Evolutionary conservation across 1,140 invertebrate species (phyloP).

Genomic region (Adelges cooleyi): DNA sequence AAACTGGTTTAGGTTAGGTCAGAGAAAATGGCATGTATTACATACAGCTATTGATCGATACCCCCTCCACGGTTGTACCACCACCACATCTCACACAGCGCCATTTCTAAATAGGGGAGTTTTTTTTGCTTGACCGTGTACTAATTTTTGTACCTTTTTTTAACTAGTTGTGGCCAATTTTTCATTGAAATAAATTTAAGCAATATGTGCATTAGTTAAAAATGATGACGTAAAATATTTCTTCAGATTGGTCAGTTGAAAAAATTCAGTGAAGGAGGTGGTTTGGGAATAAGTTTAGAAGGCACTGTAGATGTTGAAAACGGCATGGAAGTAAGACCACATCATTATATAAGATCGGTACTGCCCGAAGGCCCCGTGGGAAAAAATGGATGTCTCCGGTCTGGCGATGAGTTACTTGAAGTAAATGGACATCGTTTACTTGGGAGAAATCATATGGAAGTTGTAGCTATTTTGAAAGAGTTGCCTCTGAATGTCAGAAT

Average conservation of each 20-base stretch:
- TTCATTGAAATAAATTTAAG: too few species aligned
- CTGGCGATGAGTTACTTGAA: constrained; percentile 81
- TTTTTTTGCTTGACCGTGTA: too few species aligned
- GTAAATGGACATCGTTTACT: constrained; percentile 87
- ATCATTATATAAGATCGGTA: constrained; percentile 71
- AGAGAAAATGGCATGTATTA: too few species aligned
- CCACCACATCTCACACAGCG: too few species aligned
- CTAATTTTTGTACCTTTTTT: too few species aligned
- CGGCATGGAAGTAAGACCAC: constrained; percentile 60
- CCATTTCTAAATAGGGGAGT: too few species aligned
- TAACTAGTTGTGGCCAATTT: background rate
- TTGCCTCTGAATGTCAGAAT: constrained; percentile 84
- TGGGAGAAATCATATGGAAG: constrained; percentile 91
- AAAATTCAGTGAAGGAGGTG: constrained; percentile 58
- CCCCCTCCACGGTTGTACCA: too few species aligned
- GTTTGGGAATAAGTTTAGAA: constrained; percentile 74
- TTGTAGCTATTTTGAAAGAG: constrained; percentile 90
- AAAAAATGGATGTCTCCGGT: constrained; percentile 55
- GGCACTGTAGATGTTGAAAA: constrained; percentile 71
- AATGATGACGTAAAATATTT: too few species aligned
- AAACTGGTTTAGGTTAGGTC: too few species aligned
- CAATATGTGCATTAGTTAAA: too few species aligned
- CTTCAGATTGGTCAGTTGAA: constrained; percentile 52
- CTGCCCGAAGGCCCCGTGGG: constrained; percentile 74
- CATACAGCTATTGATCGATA: too few species aligned